Conservation (phyloP, 2,113 vertebrate species). For the Terrapene triunguis region DNA sequence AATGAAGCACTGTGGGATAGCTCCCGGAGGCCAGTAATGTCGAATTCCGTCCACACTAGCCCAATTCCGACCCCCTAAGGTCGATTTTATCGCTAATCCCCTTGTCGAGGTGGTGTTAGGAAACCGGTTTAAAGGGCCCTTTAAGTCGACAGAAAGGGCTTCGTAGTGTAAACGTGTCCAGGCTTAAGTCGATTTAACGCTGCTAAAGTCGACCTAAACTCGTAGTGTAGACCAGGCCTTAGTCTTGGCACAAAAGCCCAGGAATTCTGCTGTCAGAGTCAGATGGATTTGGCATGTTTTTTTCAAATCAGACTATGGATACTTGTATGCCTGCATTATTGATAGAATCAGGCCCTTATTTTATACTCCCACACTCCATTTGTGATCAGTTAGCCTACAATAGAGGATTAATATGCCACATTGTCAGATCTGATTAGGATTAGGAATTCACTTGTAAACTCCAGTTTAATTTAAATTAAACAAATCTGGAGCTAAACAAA, state of each 20-base stretch:
- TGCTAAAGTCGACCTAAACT: no score
- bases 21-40: no score
- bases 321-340: neutral
- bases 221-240: no score
- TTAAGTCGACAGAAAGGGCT: no score
- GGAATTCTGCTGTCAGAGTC: neutral
- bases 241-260: neutral
- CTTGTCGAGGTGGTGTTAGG: no score
- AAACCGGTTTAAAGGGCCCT: no score
- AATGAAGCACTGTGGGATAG: no score
- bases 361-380: neutral
- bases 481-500: neutral
- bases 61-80: no score
- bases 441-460: neutral
- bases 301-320: neutral
- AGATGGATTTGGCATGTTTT: neutral
- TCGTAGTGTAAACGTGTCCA: no score
- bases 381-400: neutral
- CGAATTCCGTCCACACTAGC: no score
- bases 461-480: neutral
- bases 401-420: neutral
- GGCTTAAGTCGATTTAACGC: no score
- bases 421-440: neutral
- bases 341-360: neutral
- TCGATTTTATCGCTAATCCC: no score